A percentile compares a stretch with the other conserved stretches of the same genome.
phyloP scores from a whole-genome alignment of 92 coral and sea anemone genomes.

The Paramuricea clavata region DNA sequence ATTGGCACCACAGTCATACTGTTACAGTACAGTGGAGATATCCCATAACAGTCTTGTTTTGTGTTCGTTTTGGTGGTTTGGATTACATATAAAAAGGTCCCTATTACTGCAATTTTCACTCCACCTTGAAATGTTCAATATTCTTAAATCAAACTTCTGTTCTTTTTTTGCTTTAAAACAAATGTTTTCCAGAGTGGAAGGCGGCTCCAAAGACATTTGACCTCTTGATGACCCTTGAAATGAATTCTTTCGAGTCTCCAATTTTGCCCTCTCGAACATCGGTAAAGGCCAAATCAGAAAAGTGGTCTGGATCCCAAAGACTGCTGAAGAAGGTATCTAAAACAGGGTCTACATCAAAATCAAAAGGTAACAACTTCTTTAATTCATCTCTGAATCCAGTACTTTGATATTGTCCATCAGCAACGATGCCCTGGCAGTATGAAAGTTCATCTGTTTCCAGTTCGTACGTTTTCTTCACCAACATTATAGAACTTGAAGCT shows the following conservation, averaged over 20 bases:
- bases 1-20: too few species aligned
- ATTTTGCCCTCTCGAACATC: conserved; percentile 16
- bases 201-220: conserved; percentile 4
- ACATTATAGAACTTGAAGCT: conserved; percentile 5
- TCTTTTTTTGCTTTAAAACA: too few species aligned
- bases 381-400: conserved; percentile 1
- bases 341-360: conserved; percentile 1
- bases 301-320: conserved; percentile 28
- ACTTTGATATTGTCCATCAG: conserved; percentile 27
- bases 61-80: too few species aligned
- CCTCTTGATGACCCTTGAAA: conserved; percentile 7
- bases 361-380: background rate
- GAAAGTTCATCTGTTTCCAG: conserved; percentile 4
- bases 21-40: too few species aligned
- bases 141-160: too few species aligned
- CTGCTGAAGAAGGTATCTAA: conserved; percentile 4
- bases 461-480: background rate
- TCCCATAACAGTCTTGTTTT: too few species aligned
- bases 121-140: too few species aligned
- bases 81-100: too few species aligned
- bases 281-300: background rate
- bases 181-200: conserved; percentile 4
- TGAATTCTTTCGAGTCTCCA: conserved; percentile 5
- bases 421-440: conserved; percentile 1
- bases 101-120: too few species aligned